phyloP scores from a whole-genome alignment of 2,113 vertebrate species.

The Phyllostomus hastatus region DNA sequence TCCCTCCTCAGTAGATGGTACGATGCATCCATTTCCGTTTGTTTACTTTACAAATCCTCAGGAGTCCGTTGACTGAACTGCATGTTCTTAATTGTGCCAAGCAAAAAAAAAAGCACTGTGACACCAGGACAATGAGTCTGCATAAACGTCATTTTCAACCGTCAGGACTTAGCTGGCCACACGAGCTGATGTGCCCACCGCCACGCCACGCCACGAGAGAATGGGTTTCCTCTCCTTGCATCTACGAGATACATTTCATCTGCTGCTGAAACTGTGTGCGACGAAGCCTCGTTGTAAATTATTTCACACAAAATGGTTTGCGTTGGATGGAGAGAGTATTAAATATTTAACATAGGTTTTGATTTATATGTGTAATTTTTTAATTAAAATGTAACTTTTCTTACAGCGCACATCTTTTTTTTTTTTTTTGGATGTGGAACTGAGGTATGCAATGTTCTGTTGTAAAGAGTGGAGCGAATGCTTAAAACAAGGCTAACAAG shows the following conservation, averaged over 20 bases:
- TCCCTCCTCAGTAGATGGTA: constrained; percentile 86
- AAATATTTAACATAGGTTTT: constrained; percentile 93
- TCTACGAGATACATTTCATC: constrained; percentile 83
- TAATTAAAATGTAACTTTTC: constrained; percentile 87
- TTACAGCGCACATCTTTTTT: constrained; percentile 78
- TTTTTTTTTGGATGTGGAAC: constrained; percentile 82
- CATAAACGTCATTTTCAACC: constrained; percentile 79
- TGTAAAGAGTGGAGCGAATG: constrained; percentile 86
- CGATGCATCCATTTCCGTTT: constrained; percentile 86
- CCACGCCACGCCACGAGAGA: constrained; percentile 74
- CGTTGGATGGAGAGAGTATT: constrained; percentile 88
- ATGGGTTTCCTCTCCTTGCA: constrained; percentile 80
- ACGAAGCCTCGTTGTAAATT: constrained; percentile 90
- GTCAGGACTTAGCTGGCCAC: constrained; percentile 81
- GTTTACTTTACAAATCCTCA: constrained; percentile 91
- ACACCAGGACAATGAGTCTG: constrained; percentile 82
- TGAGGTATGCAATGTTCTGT: constrained; percentile 87
- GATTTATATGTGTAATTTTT: constrained; percentile 89
- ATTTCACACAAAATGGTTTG: constrained; percentile 86
- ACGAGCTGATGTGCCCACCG: constrained; percentile 79
- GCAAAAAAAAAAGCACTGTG: constrained; percentile 87
- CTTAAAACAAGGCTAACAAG: constrained; percentile 85
- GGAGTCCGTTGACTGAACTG: constrained; percentile 88
- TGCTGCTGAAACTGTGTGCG: constrained; percentile 87
- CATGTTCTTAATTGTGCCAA: constrained; percentile 86